Base-by-base conservation (phyloP, 2,113 vertebrate species). In the Pedetes capensis region DNA sequence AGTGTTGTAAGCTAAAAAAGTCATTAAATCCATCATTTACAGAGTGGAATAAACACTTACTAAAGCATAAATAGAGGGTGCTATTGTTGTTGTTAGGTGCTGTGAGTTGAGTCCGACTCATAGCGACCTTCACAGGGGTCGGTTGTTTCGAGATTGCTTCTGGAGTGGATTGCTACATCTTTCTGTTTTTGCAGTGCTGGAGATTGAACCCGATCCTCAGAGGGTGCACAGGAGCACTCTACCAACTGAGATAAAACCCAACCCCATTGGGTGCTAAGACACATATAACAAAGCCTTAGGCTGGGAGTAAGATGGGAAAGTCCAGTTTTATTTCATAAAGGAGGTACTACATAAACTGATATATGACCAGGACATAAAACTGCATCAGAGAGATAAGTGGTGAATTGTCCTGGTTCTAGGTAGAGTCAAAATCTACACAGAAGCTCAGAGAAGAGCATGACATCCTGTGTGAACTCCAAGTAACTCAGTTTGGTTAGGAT, bases 1-100 rank as follows among this genome's bases (percentile, higher is more conserved):
- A 92, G 14, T 74, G 16, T 61, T 85, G 16, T 78, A 74, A 72
- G 44, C n/a, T 68, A 81, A 82, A 91, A 89, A 82, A 0, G 11
- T 89, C 17, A 86, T 64, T 86, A 94, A 78, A 79, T 91, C 49
- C 76, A 44, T 88, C 49, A 88, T 66, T 94, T 53, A 83, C 17
- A n/a, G 3, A 89, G 55, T 66, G 32, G 20, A 29, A 69, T 39
- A 64, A 63, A 9, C 53, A 10, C 76, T 68, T 90, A 80, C 53
- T 84, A 64, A 89, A 61, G 0, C 42, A 10, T 14, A 80, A 59
- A 8, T 29, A 42, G 1, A 84, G 44, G 13, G 23, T 81, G n/a
- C n/a, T n/a, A n/a, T n/a, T n/a, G n/a, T n/a, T n/a, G n/a, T n/a
- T n/a, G n/a, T n/a, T n/a, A n/a, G n/a, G n/a, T n/a, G n/a, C n/a